phyloP scores from a whole-genome alignment of 1,140 invertebrate species.

The Drosophila bocqueti region DNA sequence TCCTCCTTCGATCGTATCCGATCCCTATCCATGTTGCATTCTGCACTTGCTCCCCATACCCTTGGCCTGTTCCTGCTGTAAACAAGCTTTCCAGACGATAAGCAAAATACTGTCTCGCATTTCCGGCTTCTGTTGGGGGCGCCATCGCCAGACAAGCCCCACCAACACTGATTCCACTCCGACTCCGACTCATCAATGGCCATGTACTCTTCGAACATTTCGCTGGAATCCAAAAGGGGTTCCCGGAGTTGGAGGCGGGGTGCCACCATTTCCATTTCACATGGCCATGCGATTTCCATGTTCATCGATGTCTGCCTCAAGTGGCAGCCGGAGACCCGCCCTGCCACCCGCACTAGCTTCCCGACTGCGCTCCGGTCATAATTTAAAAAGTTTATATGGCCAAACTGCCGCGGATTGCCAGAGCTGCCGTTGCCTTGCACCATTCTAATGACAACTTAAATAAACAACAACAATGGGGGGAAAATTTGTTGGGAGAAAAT shows the following conservation, averaged over 20 bases:
- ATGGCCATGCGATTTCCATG: slow-evolving; percentile 79
- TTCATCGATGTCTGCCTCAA: slow-evolving; percentile 67
- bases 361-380: slow-evolving; percentile 70
- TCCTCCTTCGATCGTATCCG: slow-evolving; percentile 5
- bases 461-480: slow-evolving; percentile 68
- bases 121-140: slow-evolving; percentile 68
- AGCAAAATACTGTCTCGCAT: slow-evolving; percentile 71
- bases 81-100: slow-evolving; percentile 63
- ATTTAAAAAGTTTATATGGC: slow-evolving; percentile 81
- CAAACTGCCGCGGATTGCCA: slow-evolving; percentile 52
- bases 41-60: slow-evolving; percentile 39
- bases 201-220: slow-evolving; percentile 60
- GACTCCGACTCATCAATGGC: slow-evolving; percentile 34
- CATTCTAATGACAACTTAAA: slow-evolving; percentile 83
- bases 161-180: slow-evolving; percentile 23
- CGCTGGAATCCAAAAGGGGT: slow-evolving; percentile 51
- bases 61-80: slow-evolving; percentile 36
- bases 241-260: slow-evolving; percentile 7
- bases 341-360: slow-evolving; percentile 28
- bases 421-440: slow-evolving; percentile 55
- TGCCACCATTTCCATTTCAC: slow-evolving; percentile 64
- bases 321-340: slow-evolving; percentile 53
- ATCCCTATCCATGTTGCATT: slow-evolving; percentile 11
- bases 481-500: slow-evolving; percentile 38
- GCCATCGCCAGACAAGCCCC: slow-evolving; percentile 47